Percentiles rank a stretch among this genome's conserved stretches.
Conservation (phyloP, 2,888 invertebrate genomes). For the Steinernema carpocapsae region DNA sequence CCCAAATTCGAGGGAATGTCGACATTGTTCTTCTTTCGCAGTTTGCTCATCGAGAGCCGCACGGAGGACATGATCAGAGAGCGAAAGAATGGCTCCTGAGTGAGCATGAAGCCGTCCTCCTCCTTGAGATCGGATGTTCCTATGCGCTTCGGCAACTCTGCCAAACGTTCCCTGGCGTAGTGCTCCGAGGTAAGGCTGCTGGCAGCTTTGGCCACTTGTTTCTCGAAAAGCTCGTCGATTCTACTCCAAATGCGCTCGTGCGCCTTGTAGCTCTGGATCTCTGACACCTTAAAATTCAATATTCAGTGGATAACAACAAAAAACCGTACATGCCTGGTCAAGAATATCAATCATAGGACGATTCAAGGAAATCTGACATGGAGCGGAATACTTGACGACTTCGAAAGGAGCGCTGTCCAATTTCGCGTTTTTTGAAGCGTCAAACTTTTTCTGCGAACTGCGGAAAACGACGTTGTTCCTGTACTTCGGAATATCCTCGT, state of each 20-base stretch:
- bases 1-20: slow-evolving; percentile 45
- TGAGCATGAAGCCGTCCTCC: slow-evolving; percentile 43
- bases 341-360: slow-evolving; percentile 69
- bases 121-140: slow-evolving; percentile 34
- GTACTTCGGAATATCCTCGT: background rate
- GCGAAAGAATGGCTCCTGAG: slow-evolving; percentile 65
- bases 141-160: slow-evolving; percentile 46
- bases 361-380: slow-evolving; percentile 66
- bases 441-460: slow-evolving; percentile 50
- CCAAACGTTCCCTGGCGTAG: slow-evolving; percentile 51
- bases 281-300: slow-evolving; percentile 47
- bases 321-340: slow-evolving; percentile 57
- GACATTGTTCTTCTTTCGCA: slow-evolving; percentile 42
- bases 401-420: slow-evolving; percentile 50
- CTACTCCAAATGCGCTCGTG: slow-evolving; percentile 57
- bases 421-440: slow-evolving; percentile 42
- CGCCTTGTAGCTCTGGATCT: slow-evolving; percentile 54
- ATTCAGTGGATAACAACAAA: background rate
- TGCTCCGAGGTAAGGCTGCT: slow-evolving; percentile 57
- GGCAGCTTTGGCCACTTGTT: slow-evolving; percentile 55
- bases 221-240: slow-evolving; percentile 62
- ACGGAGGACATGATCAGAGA: slow-evolving; percentile 56
- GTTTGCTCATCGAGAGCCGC: slow-evolving; percentile 42
- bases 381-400: slow-evolving; percentile 64
- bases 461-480: slow-evolving; percentile 43